Percentiles rank a stretch among this genome's conserved stretches.
Evolutionary conservation across 2,888 invertebrate species (phyloP).

Genomic region (Gastrophysa polygoni): DNA sequence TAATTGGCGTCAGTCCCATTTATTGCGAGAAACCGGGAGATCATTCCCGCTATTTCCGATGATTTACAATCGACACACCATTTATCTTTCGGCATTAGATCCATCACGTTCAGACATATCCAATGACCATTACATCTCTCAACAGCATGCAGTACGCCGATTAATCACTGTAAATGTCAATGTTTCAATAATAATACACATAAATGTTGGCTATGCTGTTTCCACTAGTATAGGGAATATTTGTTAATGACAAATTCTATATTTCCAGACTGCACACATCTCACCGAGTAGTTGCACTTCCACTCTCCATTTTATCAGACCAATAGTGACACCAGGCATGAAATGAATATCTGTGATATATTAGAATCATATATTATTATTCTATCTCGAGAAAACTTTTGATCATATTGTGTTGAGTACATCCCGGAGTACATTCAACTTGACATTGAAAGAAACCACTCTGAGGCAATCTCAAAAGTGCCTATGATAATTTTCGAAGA

Average conservation of each 20-base stretch:
- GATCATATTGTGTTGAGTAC: no score
- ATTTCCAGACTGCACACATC: not conserved
- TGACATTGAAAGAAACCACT: no score
- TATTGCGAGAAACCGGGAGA: not conserved
- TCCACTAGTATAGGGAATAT: slow-evolving; percentile 43
- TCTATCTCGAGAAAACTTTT: no score
- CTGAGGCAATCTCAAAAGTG: no score
- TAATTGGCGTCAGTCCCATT: not conserved
- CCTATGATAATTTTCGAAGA: no score
- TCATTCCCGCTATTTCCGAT: slow-evolving; percentile 9
- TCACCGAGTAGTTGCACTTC: not conserved
- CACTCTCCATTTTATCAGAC: not conserved
- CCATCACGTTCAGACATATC: slow-evolving; percentile 31
- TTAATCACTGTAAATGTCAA: slow-evolving; percentile 48
- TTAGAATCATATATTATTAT: no score
- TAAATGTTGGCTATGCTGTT: slow-evolving; percentile 42
- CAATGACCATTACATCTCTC: slow-evolving; percentile 24
- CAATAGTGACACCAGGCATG: no score
- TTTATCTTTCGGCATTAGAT: slow-evolving; percentile 25
- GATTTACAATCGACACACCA: slow-evolving; percentile 16
- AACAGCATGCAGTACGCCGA: slow-evolving; percentile 31
- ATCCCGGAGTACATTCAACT: no score
- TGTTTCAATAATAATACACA: slow-evolving; percentile 42
- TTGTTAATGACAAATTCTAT: slow-evolving; percentile 52
- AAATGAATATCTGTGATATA: no score